Conservation (phyloP, 2,797 vertebrate species). For the Pseudochromis fuscus region DNA sequence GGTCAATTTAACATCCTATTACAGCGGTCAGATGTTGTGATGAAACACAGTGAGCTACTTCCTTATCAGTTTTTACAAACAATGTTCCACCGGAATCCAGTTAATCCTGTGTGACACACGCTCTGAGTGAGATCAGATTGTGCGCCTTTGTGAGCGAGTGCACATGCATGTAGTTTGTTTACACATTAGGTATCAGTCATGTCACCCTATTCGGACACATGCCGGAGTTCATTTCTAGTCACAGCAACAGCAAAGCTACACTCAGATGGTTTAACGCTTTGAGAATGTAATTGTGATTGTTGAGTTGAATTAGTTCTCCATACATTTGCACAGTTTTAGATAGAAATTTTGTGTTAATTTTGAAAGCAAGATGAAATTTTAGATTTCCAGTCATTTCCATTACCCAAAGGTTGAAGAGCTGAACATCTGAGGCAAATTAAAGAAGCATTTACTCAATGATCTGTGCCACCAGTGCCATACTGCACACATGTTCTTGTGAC, state of each 20-base stretch:
- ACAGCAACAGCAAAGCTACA: background rate
- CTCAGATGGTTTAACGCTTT: background rate
- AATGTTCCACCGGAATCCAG: conserved; percentile 50
- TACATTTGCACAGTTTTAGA: no score
- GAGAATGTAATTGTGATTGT: conserved; percentile 3
- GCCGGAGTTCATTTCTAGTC: background rate
- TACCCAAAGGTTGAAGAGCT: no score
- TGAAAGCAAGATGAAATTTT: no score
- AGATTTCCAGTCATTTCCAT: no score
- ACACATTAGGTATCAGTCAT: conserved; percentile 42
- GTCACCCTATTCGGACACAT: conserved; percentile 22
- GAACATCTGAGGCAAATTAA: no score
- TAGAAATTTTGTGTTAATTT: no score
- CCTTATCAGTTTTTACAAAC: conserved; percentile 73
- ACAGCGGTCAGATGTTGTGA: conserved; percentile 52
- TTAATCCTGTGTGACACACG: conserved; percentile 53
- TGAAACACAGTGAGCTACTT: conserved; percentile 47
- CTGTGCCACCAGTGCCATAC: no score
- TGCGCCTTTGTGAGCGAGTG: conserved; percentile 35
- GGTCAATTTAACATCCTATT: conserved; percentile 59
- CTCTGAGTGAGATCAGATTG: conserved; percentile 61
- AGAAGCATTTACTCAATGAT: no score
- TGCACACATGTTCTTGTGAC: no score
- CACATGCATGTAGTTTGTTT: conserved; percentile 47
- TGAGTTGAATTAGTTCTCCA: no score